These are phyloP conservation scores for Callaeas wilsoni DNA, from an alignment of 2,113 vertebrate species.

Conservation along the genomic window DNA sequence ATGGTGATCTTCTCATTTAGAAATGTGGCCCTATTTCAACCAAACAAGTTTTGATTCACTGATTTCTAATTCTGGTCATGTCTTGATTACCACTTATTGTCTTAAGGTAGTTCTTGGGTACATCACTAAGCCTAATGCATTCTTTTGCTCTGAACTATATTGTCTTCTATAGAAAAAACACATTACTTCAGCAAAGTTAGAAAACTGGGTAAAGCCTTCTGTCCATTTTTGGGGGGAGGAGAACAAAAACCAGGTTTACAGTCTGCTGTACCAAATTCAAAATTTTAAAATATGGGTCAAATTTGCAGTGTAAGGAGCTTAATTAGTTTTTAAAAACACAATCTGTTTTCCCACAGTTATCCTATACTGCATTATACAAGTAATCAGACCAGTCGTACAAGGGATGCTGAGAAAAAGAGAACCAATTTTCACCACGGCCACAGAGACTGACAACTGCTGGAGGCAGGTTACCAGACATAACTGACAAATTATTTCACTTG, in stretches of 20 bases:
- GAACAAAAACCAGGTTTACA: neutral
- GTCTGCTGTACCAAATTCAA: neutral
- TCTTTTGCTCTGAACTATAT: neutral
- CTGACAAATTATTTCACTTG: slow-evolving; percentile 36
- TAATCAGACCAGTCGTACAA: neutral
- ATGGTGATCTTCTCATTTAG: neutral
- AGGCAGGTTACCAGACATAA: slow-evolving; percentile 14
- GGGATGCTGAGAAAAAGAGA: neutral
- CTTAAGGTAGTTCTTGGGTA: neutral
- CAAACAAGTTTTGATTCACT: neutral
- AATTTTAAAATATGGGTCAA: neutral
- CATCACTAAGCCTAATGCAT: neutral
- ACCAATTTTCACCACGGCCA: neutral
- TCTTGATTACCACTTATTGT: neutral
- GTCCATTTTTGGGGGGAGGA: neutral
- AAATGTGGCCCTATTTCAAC: neutral
- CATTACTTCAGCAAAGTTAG: neutral
- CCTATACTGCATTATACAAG: neutral
- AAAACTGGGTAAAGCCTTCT: neutral
- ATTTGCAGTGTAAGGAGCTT: neutral
- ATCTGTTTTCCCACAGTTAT: neutral
- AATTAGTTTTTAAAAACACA: neutral
- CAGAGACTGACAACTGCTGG: neutral
- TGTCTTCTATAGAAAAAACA: neutral
- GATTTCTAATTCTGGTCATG: neutral